Percentiles rank a stretch among this genome's conserved stretches.
phyloP scores from a whole-genome alignment of 2,797 vertebrate species.

The Hephaestus fuliginosus region DNA sequence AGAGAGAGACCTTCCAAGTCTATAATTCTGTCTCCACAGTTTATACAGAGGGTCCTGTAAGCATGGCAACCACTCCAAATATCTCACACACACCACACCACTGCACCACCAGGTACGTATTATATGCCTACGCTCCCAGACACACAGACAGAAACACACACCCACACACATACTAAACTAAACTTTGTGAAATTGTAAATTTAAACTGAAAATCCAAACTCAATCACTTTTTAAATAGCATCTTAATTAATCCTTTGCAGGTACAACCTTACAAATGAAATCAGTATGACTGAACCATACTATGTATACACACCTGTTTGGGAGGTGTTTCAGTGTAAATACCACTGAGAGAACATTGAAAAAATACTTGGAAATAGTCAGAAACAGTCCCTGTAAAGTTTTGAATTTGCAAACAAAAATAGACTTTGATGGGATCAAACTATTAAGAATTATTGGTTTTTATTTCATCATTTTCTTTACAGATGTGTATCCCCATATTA shows the following conservation, averaged over 20 bases:
- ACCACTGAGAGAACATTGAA: neutral
- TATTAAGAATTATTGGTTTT: neutral
- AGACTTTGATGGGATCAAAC: neutral
- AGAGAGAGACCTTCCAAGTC: conserved; percentile 39
- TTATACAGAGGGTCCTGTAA: conserved; percentile 48
- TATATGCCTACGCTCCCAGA: conserved; percentile 25
- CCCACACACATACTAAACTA: conserved; percentile 9
- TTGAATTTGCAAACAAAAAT: neutral
- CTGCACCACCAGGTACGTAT: conserved; percentile 31
- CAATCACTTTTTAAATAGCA: neutral
- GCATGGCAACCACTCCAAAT: conserved; percentile 61
- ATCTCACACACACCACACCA: conserved; percentile 17
- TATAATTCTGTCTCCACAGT: conserved; percentile 37
- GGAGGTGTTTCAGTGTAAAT: neutral
- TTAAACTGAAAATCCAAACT: neutral
- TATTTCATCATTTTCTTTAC: neutral
- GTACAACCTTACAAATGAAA: neutral
- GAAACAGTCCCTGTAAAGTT: neutral
- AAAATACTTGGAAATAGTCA: neutral
- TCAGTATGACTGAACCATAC: neutral
- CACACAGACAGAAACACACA: conserved; percentile 30
- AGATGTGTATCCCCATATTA: neutral
- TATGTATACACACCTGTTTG: neutral
- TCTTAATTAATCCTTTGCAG: conserved; percentile 4
- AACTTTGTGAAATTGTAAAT: conserved; percentile 11